Base-by-base conservation (phyloP, 1,140 invertebrate species). In the Calephelis virginiensis region DNA sequence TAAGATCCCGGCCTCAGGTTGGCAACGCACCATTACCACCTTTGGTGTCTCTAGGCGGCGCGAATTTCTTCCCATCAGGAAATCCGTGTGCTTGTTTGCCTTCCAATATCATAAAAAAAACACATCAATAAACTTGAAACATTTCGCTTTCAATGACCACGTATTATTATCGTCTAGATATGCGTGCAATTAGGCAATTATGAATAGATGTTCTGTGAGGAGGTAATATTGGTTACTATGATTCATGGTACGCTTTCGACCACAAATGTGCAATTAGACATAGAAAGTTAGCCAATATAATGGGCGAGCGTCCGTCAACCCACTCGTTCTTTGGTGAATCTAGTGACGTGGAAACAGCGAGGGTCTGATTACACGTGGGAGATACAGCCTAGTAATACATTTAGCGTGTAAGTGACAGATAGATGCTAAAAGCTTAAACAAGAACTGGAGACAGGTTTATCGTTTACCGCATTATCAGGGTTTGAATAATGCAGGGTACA, bases 251-350 rank as follows among this genome's bases (percentile, higher is more conserved):
- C 74, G 66, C 70, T 70, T 72, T 74, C 70, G 63, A 71, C 63
- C 67, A 75, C 73, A 70, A 79, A 76, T 81, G 75, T 79, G 76
- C 80, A 82, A 83, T 83, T 83, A 86, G 68, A 72, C 70, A 76
- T 81, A 81, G 80, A 86, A 83, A 86, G 83, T 85, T 77, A 80
- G 81, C 74, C 76, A 79, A 80, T 76, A 76, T 83, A 84, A 83
- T 87, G 82, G 82, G 80, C 80, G 72, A 80, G 72, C 72, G 72
- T 75, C 76, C 71, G 79, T 72, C 78, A 69, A 67, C 82, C 81
- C 78, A 85, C 81, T 78, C 78, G 76, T 63, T n/a, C 63, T 70
- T 76, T 82, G 82, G 64, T 49, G 67, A 64, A 73, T 73, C 64
- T 72, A 66, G 68, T 68, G 74, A 76, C 69, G 76, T 73, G 81